Conservation (phyloP, 2,797 vertebrate genomes). For the Tapera naevia region DNA sequence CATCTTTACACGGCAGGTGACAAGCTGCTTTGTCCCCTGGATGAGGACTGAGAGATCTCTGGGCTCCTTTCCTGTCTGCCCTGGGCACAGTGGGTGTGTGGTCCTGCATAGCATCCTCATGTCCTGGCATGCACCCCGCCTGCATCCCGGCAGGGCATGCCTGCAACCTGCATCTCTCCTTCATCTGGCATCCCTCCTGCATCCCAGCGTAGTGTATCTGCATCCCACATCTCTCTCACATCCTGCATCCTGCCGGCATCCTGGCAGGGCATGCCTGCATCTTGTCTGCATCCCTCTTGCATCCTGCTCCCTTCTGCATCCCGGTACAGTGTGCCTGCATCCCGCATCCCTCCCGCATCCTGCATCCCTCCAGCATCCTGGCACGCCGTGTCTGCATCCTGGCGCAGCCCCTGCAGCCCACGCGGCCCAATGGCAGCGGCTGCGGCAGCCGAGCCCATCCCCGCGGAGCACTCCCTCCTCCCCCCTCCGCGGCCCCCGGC, state of each 20-base stretch:
- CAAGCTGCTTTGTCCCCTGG: neutral
- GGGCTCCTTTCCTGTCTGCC: neutral
- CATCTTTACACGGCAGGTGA: neutral
- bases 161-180: neutral
- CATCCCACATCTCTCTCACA: no score
- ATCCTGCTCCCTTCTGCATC: neutral
- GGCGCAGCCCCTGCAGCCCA: conserved; percentile 46
- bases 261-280: neutral
- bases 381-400: neutral
- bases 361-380: neutral
- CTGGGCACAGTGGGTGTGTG: neutral
- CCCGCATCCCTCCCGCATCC: neutral
- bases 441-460: conserved; percentile 24
- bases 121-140: neutral
- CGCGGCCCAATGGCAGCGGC: conserved; percentile 55
- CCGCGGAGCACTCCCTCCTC: neutral
- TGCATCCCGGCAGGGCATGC: neutral
- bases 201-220: neutral
- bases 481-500: neutral
- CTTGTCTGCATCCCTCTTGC: neutral
- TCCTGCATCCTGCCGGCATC: neutral
- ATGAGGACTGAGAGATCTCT: neutral
- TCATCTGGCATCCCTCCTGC: neutral
- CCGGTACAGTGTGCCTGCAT: neutral
- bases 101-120: neutral